Evolutionary conservation across 30 jellyfish, hydroid and myxozoan genomes (phyloP), one percentile per base, ranked within the genome.

Genomic region (Pelagia noctiluca): DNA sequence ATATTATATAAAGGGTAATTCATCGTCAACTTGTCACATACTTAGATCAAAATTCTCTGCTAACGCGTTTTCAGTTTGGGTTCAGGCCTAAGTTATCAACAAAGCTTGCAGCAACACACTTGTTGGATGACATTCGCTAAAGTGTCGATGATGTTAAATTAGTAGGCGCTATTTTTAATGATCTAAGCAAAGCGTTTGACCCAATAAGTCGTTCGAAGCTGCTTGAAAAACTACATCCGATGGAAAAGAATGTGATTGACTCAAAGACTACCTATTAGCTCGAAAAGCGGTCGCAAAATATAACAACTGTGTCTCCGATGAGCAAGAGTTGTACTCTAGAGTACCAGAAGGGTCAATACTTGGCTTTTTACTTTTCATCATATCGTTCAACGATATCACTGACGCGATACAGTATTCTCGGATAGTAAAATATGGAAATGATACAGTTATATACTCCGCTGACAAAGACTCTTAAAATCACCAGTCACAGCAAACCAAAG

Each of bases 401-500:
- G 83, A 71, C 2, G 83, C 38, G 2, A 36, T 33, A 1, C 46
- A 71, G 76, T 34, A 71, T 21, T 71, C 75, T 5, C 49, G 71
- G 23, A 71, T 71, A 5, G 16, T 71, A 38, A 71, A 38, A 71
- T 36, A 71, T 71, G 83, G 71, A 1, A 70, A 33, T 46, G 83
- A 48, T 23, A 71, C 78, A 2, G 78, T 65, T 22, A 21, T 65
- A 38, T 65, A 65, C n/a, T 65, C 53, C 24, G 85, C 64, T 63
- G 75, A 81, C 67, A 81, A 32, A 33, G 76, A 66, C 76, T 1
- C 66, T 70, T 35, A 62, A 47, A 46, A 49, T 35, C 65, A 35
- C 91, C 76, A 66, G 74, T 62, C 73, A 80, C 85, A 8, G 36
- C 90, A 62, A 30, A 35, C 90, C 8, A 75, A 68, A 62, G 92